Evolutionary conservation across 1,140 invertebrate genomes (phyloP), one percentile per base, ranked within the genome.

Genomic region (Polyergus mexicanus): DNA sequence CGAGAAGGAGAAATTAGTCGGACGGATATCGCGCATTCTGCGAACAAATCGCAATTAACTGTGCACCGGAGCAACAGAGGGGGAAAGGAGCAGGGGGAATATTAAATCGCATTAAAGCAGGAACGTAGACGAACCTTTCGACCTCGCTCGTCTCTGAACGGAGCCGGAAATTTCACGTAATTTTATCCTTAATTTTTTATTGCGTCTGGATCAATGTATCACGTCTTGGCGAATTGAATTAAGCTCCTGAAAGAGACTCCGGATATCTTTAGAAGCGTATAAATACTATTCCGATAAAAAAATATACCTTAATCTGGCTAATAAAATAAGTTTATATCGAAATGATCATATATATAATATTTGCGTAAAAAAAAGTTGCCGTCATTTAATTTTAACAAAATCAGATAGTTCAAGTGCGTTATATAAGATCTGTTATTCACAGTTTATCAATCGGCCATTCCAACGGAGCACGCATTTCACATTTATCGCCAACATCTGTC

Each of bases 1-100:
- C 47, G 38, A 51, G 41, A 88, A 88, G 83, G 35, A 84, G 60
- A 77, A 77, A 84, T 83, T 83, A 83, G 71, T 88, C 84, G 68
- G 66, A 85, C 80, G 80, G 66, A 66, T 85, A 75, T 88, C 88
- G 75, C 68, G 75, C 83, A 74, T 89, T 85, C 83, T 65, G 22
- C 69, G 87, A 88, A 88, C 88, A 88, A 89, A 88, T 89, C 84
- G 86, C 88, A 89, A 89, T 89, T 89, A 89, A 88, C 87, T 28
- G 85, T 75, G 54, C 66, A 75, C 60, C 81, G 60, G 44, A n/a
- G 87, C 44, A 71, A 41, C 66, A 11, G 25, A 11, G 16, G 8
- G 10, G 11, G 41, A 0, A 10, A 44, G 13, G 28, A 19, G 19
- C 71, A 47, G 35, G 16, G 41, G 44, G 44, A 83, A 69, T 81